Conservation (phyloP, 2,797 vertebrate genomes). For the Morelia viridis region DNA sequence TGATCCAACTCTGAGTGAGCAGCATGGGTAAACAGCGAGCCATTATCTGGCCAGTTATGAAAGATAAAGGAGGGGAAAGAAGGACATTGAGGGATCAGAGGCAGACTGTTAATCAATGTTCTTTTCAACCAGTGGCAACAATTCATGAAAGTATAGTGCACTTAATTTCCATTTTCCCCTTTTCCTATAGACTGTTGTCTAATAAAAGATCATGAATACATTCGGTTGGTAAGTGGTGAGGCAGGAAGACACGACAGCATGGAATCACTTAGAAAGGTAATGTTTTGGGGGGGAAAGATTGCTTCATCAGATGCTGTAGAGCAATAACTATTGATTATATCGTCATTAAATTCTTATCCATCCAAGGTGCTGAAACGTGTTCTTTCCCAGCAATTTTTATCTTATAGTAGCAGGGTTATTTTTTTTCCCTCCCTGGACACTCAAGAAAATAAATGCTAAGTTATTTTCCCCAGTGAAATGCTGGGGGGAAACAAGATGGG, state of each 20-base stretch:
- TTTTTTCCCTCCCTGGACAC: background rate
- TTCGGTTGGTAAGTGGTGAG: background rate
- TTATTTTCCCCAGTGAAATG: too few species aligned
- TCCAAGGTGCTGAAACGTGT: background rate
- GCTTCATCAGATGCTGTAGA: background rate
- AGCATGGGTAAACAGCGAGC: background rate
- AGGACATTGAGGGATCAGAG: background rate
- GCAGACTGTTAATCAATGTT: background rate
- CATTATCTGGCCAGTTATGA: background rate
- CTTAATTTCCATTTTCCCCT: background rate
- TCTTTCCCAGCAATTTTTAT: background rate
- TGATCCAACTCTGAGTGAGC: background rate
- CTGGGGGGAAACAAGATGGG: background rate
- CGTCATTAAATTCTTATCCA: constrained; percentile 6
- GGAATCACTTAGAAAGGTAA: background rate
- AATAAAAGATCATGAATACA: background rate
- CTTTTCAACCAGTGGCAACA: background rate
- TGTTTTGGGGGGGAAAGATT: background rate
- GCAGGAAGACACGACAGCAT: background rate
- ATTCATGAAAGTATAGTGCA: background rate
- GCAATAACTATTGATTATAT: constrained; percentile 2
- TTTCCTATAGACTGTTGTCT: background rate
- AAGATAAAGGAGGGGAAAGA: background rate
- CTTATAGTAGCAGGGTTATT: background rate
- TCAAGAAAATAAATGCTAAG: background rate